A percentile compares a stretch with the other conserved stretches of the same genome.
Conservation (phyloP, 2,113 vertebrate genomes). For the Cryptotis parvus region DNA sequence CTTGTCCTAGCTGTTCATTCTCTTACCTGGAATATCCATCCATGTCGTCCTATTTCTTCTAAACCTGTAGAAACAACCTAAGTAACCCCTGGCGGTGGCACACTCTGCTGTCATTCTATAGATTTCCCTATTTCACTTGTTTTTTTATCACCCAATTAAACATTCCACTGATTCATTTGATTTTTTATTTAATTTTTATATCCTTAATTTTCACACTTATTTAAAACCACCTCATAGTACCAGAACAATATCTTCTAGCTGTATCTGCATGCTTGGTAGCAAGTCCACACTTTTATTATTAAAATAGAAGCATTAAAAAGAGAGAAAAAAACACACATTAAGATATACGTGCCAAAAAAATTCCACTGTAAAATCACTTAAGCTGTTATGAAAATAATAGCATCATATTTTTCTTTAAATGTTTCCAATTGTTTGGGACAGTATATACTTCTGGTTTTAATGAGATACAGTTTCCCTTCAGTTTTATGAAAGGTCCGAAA, state of each 20-base stretch:
- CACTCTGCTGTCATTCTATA: neutral
- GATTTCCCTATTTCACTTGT: neutral
- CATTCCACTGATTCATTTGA: neutral
- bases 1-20: neutral
- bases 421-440: too few relatives aligned
- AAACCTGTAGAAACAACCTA: neutral
- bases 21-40: neutral
- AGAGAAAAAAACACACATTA: too few relatives aligned
- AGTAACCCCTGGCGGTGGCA: neutral
- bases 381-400: too few relatives aligned
- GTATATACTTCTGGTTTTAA: neutral
- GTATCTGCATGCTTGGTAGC: neutral
- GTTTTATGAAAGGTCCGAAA: too few relatives aligned
- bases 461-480: neutral
- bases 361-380: too few relatives aligned
- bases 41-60: neutral
- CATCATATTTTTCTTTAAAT: too few relatives aligned
- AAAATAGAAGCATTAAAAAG: too few relatives aligned
- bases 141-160: neutral
- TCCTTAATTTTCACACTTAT: neutral
- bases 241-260: too few relatives aligned
- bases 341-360: too few relatives aligned
- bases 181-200: neutral
- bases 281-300: neutral
- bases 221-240: neutral